Evolutionary conservation across 2,888 invertebrate genomes (phyloP).

Genomic region (Microctonus brassicae): DNA sequence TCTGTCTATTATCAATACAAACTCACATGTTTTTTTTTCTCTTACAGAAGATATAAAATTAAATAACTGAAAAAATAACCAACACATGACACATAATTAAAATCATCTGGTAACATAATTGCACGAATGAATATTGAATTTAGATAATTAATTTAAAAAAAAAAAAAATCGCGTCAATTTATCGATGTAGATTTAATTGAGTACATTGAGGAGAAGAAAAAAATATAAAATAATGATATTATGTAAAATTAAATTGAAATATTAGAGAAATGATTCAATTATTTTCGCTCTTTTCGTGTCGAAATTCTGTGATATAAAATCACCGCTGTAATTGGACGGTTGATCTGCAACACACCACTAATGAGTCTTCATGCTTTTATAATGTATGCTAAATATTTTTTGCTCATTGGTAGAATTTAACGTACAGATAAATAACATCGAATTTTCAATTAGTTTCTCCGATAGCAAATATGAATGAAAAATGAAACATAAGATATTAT

Average conservation of each 20-base stretch:
- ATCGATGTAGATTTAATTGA: conserved; percentile 16
- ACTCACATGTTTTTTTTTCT: conserved; percentile 44
- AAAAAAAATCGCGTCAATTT: conserved; percentile 20
- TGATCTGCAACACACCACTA: conserved; percentile 39
- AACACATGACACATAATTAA: conserved; percentile 25
- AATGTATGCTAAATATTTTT: neutral
- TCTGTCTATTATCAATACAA: conserved; percentile 49
- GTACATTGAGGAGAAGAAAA: conserved; percentile 6
- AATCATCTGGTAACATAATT: conserved; percentile 28
- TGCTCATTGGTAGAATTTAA: neutral
- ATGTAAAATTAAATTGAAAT: too few species aligned
- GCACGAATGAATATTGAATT: conserved; percentile 15
- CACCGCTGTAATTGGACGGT: conserved; percentile 37
- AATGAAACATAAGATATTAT: too few species aligned
- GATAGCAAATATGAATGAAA: neutral
- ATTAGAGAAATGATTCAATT: neutral
- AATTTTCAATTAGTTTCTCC: neutral
- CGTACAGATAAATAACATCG: neutral
- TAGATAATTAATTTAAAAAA: conserved; percentile 17
- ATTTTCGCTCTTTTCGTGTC: conserved; percentile 34
- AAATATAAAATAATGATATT: neutral
- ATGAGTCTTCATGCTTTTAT: conserved; percentile 12
- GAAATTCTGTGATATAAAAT: conserved; percentile 43
- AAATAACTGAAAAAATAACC: neutral
- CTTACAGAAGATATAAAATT: too few species aligned